Percentiles rank a stretch among this genome's conserved stretches.
These are phyloP conservation scores for Enteromius thamalakanensis DNA, from an alignment of 2,797 vertebrate species.

Conservation along the genomic window DNA sequence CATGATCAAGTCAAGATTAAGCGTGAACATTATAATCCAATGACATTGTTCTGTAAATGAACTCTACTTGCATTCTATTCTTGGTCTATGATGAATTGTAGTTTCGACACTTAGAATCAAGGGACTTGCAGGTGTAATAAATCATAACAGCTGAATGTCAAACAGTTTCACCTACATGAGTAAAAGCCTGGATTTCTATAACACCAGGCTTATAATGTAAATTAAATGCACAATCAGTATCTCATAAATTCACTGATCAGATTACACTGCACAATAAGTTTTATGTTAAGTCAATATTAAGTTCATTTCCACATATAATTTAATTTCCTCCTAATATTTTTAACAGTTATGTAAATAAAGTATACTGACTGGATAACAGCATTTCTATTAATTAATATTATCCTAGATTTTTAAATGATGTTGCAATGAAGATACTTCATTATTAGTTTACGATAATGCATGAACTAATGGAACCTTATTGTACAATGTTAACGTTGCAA, in stretches of 20 bases:
- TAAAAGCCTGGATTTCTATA: not conserved
- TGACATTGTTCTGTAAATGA: constrained; percentile 4
- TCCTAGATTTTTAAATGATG: not conserved
- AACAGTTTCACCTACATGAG: constrained; percentile 64
- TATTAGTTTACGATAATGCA: not conserved
- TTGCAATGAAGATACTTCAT: not conserved
- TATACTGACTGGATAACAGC: not conserved
- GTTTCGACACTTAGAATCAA: constrained; percentile 48
- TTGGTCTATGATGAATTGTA: constrained; percentile 53
- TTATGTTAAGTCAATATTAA: not conserved
- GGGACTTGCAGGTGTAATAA: constrained; percentile 56
- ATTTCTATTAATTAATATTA: not conserved
- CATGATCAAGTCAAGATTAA: not conserved
- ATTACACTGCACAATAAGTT: not conserved
- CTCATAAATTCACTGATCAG: not conserved
- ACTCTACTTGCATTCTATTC: constrained; percentile 24
- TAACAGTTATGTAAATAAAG: not conserved
- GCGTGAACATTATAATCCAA: constrained; percentile 1
- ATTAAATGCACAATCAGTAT: not conserved
- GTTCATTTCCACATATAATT: not conserved
- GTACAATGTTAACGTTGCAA: not conserved
- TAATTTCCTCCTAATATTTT: not conserved
- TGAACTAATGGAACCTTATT: not conserved
- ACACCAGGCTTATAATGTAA: not conserved
- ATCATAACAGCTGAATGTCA: constrained; percentile 71